Percentiles rank a stretch among this genome's conserved stretches.
These are phyloP conservation scores for Spilosoma lubricipeda DNA, from an alignment of 2,888 invertebrate species.

Conservation along the genomic window DNA sequence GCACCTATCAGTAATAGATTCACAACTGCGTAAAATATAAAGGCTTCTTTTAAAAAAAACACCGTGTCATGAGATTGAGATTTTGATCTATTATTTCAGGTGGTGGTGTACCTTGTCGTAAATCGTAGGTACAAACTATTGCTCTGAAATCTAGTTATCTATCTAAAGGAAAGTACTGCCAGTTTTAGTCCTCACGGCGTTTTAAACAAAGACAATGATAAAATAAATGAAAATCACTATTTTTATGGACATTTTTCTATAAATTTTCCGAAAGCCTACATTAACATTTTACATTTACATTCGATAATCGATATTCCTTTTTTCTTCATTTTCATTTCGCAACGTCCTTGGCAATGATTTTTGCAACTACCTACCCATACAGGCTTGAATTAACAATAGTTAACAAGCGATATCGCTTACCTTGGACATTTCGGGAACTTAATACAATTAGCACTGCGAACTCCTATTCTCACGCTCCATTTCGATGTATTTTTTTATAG, in stretches of 20 bases:
- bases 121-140: not conserved
- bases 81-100: slow-evolving; percentile 28
- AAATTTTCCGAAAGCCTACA: not conserved
- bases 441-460: slow-evolving; percentile 54
- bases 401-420: slow-evolving; percentile 63
- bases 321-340: not conserved
- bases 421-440: slow-evolving; percentile 79
- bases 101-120: slow-evolving; percentile 2
- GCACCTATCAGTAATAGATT: slow-evolving; percentile 3
- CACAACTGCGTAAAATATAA: slow-evolving; percentile 18
- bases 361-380: slow-evolving; percentile 68
- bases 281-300: no score
- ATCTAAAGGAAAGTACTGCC: not conserved
- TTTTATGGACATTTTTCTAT: no score
- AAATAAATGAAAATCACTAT: not conserved
- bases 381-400: slow-evolving; percentile 51
- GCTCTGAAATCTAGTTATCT: not conserved
- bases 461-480: slow-evolving; percentile 69
- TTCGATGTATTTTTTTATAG: slow-evolving; percentile 32
- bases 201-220: not conserved
- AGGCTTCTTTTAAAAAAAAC: slow-evolving; percentile 10
- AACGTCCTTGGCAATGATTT: slow-evolving; percentile 65
- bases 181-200: not conserved
- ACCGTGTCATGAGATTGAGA: slow-evolving; percentile 20
- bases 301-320: not conserved